Conservation (phyloP, 2,888 invertebrate species). For the Cactoblastis cactorum region DNA sequence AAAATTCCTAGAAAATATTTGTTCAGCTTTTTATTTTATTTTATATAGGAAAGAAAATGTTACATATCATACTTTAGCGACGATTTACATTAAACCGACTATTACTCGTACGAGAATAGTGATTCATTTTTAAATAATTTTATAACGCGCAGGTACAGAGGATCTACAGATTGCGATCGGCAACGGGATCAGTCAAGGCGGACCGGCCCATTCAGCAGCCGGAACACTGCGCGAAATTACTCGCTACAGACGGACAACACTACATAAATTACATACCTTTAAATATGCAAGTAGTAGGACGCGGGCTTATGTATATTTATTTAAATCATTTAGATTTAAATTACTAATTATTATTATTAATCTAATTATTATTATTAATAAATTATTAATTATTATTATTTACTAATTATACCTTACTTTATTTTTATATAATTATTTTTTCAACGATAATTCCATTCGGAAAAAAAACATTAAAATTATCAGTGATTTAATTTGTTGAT, state of each 20-base stretch:
- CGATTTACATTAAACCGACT: background rate
- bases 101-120: background rate
- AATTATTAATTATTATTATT: too few species aligned
- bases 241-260: constrained; percentile 37
- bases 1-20: too few species aligned
- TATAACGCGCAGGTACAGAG: constrained; percentile 28
- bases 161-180: constrained; percentile 62
- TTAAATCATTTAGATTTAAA: too few species aligned
- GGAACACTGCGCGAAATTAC: constrained; percentile 62
- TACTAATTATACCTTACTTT: too few species aligned
- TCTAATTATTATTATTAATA: too few species aligned
- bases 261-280: constrained; percentile 25
- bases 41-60: background rate
- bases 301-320: background rate
- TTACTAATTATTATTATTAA: too few species aligned
- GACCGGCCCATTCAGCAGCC: constrained; percentile 72
- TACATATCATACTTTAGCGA: background rate
- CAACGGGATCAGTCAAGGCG: constrained; percentile 68
- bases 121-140: constrained; percentile 9
- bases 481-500: too few species aligned
- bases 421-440: too few species aligned
- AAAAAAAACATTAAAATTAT: too few species aligned
- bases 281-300: background rate
- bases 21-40: too few species aligned
- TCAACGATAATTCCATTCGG: too few species aligned